These are phyloP conservation scores for Uromys caudimaculatus DNA, from an alignment of 2,797 vertebrate species.

Conservation along the genomic window DNA sequence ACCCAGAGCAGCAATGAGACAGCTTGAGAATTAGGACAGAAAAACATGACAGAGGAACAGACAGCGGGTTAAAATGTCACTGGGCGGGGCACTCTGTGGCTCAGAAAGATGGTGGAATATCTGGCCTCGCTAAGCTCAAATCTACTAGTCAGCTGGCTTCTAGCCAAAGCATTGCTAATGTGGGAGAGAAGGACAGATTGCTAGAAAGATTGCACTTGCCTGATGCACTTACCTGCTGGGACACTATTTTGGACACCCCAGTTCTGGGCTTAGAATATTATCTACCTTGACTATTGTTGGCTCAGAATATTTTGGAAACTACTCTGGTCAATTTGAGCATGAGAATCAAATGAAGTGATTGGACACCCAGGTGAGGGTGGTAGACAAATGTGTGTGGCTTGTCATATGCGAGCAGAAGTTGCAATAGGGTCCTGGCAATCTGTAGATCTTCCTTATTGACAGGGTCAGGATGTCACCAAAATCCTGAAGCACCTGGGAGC, in stretches of 20 bases:
- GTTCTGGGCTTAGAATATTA: not conserved
- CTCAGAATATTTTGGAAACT: not conserved
- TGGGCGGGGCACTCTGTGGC: not conserved
- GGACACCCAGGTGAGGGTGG: not conserved
- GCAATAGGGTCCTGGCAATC: not conserved
- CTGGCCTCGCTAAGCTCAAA: not conserved
- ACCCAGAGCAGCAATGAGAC: not conserved
- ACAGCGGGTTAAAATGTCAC: not conserved
- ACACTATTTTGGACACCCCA: not conserved
- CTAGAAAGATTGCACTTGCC: not conserved
- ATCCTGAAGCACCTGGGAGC: not conserved
- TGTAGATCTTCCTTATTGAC: fast-evolving
- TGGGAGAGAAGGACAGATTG: too few species aligned
- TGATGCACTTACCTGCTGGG: not conserved
- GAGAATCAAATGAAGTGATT: not conserved
- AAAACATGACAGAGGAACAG: not conserved
- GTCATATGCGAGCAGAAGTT: fast-evolving
- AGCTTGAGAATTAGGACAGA: not conserved
- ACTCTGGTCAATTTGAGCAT: fast-evolving
- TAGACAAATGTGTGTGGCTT: not conserved
- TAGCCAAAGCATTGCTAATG: not conserved
- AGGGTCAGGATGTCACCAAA: not conserved
- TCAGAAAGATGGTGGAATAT: not conserved
- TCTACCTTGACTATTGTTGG: not conserved
- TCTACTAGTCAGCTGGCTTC: not conserved